Evolutionary conservation across 2,797 vertebrate species (phyloP).

Genomic region (Acanthurus lineatus): DNA sequence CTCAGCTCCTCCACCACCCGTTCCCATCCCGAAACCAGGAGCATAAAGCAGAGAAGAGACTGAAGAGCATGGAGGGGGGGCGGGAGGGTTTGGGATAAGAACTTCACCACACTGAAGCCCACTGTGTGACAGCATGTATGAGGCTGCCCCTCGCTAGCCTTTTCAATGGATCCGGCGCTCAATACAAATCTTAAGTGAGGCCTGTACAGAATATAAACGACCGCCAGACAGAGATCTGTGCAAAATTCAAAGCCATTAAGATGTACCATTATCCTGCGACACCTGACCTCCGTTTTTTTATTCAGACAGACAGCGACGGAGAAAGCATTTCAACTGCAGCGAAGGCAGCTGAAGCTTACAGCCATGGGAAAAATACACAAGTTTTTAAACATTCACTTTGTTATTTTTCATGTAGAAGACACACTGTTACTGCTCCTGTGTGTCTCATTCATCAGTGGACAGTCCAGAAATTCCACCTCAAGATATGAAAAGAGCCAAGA

Average conservation of each 20-base stretch:
- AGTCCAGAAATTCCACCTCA: background rate
- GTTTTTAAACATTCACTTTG: background rate
- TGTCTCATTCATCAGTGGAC: background rate
- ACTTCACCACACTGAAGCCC: constrained; percentile 47
- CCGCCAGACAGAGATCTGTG: constrained; percentile 4
- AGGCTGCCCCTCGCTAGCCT: constrained; percentile 40
- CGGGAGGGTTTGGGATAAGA: constrained; percentile 32
- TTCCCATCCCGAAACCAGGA: constrained; percentile 47
- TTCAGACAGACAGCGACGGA: constrained; percentile 8
- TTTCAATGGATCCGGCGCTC: constrained; percentile 44
- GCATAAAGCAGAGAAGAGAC: constrained; percentile 43
- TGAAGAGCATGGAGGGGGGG: background rate
- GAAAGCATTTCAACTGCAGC: background rate
- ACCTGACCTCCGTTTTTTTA: constrained; percentile 28
- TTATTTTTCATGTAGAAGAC: too few species aligned
- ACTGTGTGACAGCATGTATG: constrained; percentile 56
- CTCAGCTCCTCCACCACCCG: constrained; percentile 17
- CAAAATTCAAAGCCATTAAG: constrained; percentile 45
- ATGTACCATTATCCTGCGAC: constrained; percentile 12
- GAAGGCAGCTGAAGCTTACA: background rate
- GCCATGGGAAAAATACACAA: background rate
- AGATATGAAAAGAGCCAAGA: background rate
- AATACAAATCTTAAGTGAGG: constrained; percentile 24
- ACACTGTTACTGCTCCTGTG: background rate
- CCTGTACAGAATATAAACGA: constrained; percentile 32